A percentile compares a stretch with the other conserved stretches of the same genome.
Evolutionary conservation across 2,113 vertebrate species (phyloP).

Genomic region (Anguilla japonica): DNA sequence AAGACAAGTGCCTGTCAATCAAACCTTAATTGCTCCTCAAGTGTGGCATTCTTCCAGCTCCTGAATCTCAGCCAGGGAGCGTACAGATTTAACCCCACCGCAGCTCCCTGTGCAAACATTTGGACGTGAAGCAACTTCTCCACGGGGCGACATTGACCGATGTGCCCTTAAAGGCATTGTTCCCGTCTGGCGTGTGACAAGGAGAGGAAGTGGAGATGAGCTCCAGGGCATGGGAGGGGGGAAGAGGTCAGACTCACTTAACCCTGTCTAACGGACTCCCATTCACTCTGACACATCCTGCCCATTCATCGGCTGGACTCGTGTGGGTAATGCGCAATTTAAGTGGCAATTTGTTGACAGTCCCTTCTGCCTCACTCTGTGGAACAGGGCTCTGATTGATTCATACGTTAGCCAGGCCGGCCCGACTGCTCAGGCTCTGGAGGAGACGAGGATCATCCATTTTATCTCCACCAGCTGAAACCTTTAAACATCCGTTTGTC

Average conservation of each 20-base stretch:
- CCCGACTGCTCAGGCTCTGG: background rate
- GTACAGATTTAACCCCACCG: background rate
- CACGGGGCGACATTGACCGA: slow-evolving; percentile 52
- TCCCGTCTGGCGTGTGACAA: slow-evolving; percentile 60
- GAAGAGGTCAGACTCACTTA: slow-evolving; percentile 74
- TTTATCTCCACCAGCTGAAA: background rate
- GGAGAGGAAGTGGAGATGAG: slow-evolving; percentile 70
- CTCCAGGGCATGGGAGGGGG: slow-evolving; percentile 49
- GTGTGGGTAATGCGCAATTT: slow-evolving; percentile 30
- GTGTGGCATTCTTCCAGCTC: background rate
- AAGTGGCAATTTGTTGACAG: slow-evolving; percentile 37
- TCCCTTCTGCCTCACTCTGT: background rate
- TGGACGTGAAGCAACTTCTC: slow-evolving; percentile 39
- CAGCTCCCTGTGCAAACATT: slow-evolving; percentile 60
- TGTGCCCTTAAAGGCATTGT: slow-evolving; percentile 56
- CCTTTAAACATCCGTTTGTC: background rate
- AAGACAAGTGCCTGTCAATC: background rate
- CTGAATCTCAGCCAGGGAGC: background rate
- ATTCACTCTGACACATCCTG: slow-evolving; percentile 64
- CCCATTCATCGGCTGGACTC: slow-evolving; percentile 52
- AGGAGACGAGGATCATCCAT: background rate
- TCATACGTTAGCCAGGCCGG: background rate
- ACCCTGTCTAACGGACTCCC: slow-evolving; percentile 61
- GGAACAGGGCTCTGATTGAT: background rate
- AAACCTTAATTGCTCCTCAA: background rate